Percentiles rank a stretch among this genome's conserved stretches.
phyloP scores from a whole-genome alignment of 2,113 vertebrate species.

The Pogona vitticeps region DNA sequence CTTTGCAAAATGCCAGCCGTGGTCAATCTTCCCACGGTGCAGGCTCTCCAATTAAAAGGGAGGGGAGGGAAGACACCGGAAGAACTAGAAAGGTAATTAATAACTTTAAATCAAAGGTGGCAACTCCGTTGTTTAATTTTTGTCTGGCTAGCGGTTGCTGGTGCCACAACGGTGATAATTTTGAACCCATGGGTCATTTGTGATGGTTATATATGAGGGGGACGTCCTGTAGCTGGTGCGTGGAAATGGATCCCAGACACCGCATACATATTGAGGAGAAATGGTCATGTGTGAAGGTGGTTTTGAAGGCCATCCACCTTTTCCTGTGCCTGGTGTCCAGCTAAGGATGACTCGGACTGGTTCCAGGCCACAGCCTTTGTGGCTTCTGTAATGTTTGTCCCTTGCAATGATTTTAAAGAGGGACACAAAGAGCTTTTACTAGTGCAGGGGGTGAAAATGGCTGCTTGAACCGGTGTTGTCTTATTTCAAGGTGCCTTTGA shows the following conservation, averaged over 20 bases:
- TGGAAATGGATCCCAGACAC: neutral
- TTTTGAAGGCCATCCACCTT: neutral
- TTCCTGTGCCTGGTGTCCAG: too few species aligned
- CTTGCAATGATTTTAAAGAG: neutral
- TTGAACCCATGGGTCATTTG: neutral
- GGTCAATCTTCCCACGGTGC: neutral
- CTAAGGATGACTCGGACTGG: neutral
- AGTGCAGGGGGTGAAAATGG: constrained; percentile 12
- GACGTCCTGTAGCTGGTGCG: too few species aligned
- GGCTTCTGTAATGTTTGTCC: neutral
- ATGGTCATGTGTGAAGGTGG: neutral
- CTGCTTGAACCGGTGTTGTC: neutral
- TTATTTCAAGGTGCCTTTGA: constrained; percentile 63
- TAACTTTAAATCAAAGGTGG: neutral
- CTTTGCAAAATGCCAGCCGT: neutral
- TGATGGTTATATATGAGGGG: neutral
- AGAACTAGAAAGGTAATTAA: neutral
- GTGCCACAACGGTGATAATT: neutral
- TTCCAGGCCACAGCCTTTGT: neutral
- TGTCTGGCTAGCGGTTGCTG: neutral
- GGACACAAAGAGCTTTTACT: neutral
- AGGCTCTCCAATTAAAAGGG: neutral
- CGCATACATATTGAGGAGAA: neutral
- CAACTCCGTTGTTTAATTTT: neutral
- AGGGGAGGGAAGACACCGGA: neutral